Percentiles rank a stretch among this genome's conserved stretches.
Evolutionary conservation across 1,140 invertebrate species (phyloP).

Genomic region (Potamilus streckersoni): DNA sequence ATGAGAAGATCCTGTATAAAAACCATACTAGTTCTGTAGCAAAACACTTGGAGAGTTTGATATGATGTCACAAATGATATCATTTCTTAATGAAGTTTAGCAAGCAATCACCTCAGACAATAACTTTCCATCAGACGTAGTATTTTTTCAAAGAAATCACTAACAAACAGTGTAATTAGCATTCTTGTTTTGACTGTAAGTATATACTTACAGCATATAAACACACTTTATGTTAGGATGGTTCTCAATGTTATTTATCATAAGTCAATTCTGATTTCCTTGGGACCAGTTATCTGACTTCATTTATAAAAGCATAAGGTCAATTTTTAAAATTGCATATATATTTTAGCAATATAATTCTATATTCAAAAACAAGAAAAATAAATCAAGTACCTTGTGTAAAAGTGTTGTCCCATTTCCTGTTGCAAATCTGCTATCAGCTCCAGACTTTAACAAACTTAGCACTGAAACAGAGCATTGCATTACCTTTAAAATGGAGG

Average conservation of each 20-base stretch:
- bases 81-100: too few relatives aligned
- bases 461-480: constrained; percentile 40
- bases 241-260: neutral
- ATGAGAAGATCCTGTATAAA: too few relatives aligned
- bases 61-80: too few relatives aligned
- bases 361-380: neutral
- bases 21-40: too few relatives aligned
- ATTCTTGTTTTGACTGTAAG: too few relatives aligned
- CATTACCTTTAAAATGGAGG: neutral
- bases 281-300: neutral
- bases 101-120: too few relatives aligned
- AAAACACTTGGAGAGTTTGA: too few relatives aligned
- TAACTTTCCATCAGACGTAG: too few relatives aligned
- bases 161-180: too few relatives aligned
- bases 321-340: neutral
- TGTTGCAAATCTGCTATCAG: constrained; percentile 38
- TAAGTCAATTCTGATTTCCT: neutral
- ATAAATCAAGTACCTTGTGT: constrained; percentile 42
- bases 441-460: constrained; percentile 31
- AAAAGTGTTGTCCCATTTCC: constrained; percentile 49
- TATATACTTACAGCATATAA: too few relatives aligned
- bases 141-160: too few relatives aligned
- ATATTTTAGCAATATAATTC: neutral
- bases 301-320: neutral
- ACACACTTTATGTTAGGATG: neutral